A percentile compares a stretch with the other conserved stretches of the same genome.
phyloP scores from a whole-genome alignment of 2,797 vertebrate species.

The Eleutherodactylus coqui region DNA sequence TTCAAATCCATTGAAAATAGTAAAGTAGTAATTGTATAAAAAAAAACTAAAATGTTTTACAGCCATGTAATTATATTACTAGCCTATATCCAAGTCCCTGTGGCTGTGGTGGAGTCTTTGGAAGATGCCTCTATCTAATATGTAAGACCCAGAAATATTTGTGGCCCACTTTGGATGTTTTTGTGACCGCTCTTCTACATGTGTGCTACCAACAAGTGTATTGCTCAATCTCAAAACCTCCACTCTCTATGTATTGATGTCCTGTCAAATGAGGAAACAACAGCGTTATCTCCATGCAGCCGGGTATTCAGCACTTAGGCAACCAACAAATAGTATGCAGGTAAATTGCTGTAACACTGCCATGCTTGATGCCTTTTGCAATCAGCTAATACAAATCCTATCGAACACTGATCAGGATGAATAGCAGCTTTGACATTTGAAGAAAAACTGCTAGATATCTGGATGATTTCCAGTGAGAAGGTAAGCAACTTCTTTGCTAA shows the following conservation, averaged over 20 bases:
- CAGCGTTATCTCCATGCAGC: background rate
- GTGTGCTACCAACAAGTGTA: background rate
- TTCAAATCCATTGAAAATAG: no score
- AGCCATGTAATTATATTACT: no score
- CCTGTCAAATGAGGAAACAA: slow-evolving; percentile 18
- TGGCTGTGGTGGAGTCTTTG: no score
- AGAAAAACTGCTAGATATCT: slow-evolving; percentile 56
- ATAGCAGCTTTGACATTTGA: slow-evolving; percentile 57
- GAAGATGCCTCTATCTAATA: no score
- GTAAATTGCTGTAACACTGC: slow-evolving; percentile 41
- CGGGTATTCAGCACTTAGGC: background rate
- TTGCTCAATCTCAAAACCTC: background rate
- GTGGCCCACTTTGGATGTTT: background rate
- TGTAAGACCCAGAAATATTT: background rate
- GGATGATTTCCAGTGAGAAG: slow-evolving; percentile 51
- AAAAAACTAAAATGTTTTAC: no score
- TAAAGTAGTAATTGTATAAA: no score
- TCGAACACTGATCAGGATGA: slow-evolving; percentile 52
- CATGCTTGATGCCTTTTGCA: slow-evolving; percentile 35
- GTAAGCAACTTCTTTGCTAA: slow-evolving; percentile 61
- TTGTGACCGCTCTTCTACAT: background rate
- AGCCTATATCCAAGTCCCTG: no score
- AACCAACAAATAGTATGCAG: slow-evolving; percentile 29
- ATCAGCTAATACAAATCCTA: slow-evolving; percentile 57
- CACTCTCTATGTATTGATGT: background rate